Conservation (phyloP, 2,797 vertebrate species). For the Bucorvus abyssinicus region DNA sequence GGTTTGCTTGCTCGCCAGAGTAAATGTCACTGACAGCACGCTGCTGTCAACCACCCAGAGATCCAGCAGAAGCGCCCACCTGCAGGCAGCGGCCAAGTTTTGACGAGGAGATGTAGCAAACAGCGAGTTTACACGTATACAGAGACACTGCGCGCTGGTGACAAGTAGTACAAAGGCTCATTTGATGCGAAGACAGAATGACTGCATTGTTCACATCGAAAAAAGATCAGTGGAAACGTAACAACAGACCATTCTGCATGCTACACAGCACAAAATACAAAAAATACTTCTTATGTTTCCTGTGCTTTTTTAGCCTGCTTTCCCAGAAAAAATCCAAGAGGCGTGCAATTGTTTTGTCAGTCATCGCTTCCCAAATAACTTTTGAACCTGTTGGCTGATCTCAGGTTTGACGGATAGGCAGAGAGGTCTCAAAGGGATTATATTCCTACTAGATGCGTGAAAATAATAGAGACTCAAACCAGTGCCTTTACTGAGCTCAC, state of each 20-base stretch:
- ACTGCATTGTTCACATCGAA: slow-evolving; percentile 44
- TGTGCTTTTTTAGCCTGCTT: background rate
- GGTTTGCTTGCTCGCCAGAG: background rate
- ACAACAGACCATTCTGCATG: slow-evolving; percentile 41
- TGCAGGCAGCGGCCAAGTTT: background rate
- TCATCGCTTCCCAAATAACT: slow-evolving; percentile 54
- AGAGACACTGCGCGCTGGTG: background rate
- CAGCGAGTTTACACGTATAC: background rate
- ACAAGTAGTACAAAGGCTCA: slow-evolving; percentile 57
- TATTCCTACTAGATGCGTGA: background rate
- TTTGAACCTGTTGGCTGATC: slow-evolving; percentile 56
- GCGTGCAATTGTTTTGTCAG: slow-evolving; percentile 47
- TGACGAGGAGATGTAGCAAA: background rate
- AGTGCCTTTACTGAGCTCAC: background rate
- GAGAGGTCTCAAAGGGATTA: slow-evolving; percentile 50
- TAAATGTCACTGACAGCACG: background rate
- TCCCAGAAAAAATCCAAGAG: background rate
- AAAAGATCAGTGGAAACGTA: slow-evolving; percentile 35
- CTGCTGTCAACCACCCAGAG: background rate
- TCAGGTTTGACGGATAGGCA: slow-evolving; percentile 54
- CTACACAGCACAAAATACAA: background rate
- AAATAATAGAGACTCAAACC: slow-evolving; percentile 17
- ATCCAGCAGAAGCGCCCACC: background rate
- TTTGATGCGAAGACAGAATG: slow-evolving; percentile 36
- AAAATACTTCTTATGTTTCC: slow-evolving; percentile 1